phyloP scores from a whole-genome alignment of 2,888 invertebrate genomes.

The Sceliomorpha sp. region DNA sequence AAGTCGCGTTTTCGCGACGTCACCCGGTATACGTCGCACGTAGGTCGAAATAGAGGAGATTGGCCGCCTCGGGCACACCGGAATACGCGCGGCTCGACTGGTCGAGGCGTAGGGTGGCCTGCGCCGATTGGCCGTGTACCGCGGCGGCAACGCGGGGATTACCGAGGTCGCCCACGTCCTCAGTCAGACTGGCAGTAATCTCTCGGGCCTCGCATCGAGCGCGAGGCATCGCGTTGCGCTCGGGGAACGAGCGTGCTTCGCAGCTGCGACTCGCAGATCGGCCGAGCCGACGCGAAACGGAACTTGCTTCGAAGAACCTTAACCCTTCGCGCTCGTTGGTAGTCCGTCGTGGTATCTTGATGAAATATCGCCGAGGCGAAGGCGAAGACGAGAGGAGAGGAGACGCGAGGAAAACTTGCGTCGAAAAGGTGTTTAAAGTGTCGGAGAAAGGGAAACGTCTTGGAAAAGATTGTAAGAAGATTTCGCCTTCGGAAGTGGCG shows the following conservation, averaged over 20 bases:
- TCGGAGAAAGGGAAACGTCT: too few species aligned
- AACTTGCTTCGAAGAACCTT: too few species aligned
- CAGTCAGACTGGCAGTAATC: constrained; percentile 36
- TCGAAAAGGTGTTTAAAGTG: too few species aligned
- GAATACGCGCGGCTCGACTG: constrained; percentile 8
- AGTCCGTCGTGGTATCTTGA: too few species aligned
- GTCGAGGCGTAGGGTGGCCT: constrained; percentile 20
- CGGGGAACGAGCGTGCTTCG: not conserved
- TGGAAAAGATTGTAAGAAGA: too few species aligned
- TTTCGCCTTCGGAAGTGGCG: too few species aligned
- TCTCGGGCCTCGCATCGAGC: constrained; percentile 36
- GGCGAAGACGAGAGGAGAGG: too few species aligned
- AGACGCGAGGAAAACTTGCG: too few species aligned
- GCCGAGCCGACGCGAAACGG: too few species aligned
- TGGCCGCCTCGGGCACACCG: constrained; percentile 12
- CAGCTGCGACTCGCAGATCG: too few species aligned
- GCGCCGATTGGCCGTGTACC: constrained; percentile 21
- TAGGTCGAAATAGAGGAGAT: not conserved
- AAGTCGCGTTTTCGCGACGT: constrained; percentile 4
- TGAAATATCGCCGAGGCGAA: too few species aligned
- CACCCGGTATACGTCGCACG: constrained; percentile 10
- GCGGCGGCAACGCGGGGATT: constrained; percentile 17
- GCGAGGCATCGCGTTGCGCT: constrained; percentile 13
- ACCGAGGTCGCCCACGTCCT: constrained; percentile 20
- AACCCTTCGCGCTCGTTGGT: too few species aligned